Evolutionary conservation across 2,888 invertebrate genomes (phyloP), one percentile per base, ranked within the genome.

Genomic region (Drosophila falleni): DNA sequence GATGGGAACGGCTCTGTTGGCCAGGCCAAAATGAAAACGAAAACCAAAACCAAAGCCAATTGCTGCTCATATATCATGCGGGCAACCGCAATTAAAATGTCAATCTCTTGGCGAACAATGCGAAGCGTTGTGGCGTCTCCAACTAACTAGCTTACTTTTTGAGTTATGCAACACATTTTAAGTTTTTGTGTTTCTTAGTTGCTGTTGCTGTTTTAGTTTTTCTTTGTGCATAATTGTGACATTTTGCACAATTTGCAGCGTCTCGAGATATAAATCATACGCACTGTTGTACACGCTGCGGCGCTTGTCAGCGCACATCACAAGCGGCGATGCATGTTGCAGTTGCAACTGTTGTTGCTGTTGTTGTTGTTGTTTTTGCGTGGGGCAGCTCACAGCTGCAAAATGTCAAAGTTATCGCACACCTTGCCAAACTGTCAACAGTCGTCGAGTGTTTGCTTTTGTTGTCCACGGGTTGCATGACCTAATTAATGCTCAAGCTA

Each of bases 31-130:
- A 33, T 2, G 19, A 15, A 26, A 39, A n/a, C 39, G n/a, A n/a
- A 60, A 23, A 23, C 26, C 33, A 16, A n/a, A 35, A 37, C 23
- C 55, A 47, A 39, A 41, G 23, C 39, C 60, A 61, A 66, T 39
- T 46, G 49, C 64, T 54, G 64, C 66, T 59, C 74, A 75, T 75
- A 78, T 81, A 81, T 81, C 81, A 81, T 72, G 70, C 72, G 63
- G 60, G 70, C 54, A 69, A 42, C 44, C 35, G 71, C 82, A 81
- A 87, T 87, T 87, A 87, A 87, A 87, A 87, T 87, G 86, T 89
- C 86, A 87, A 58, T 56, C 77, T 81, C 71, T 54, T 58, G 13
- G 70, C 54, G 55, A 72, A 63, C 76, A 74, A 77, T 77, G 78
- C 53, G 58, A 58, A 68, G 51, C 56, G 33, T 29, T 46, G 58